These are phyloP conservation scores for Spilarctia lutea DNA, from an alignment of 2,888 invertebrate genomes.

Conservation along the genomic window DNA sequence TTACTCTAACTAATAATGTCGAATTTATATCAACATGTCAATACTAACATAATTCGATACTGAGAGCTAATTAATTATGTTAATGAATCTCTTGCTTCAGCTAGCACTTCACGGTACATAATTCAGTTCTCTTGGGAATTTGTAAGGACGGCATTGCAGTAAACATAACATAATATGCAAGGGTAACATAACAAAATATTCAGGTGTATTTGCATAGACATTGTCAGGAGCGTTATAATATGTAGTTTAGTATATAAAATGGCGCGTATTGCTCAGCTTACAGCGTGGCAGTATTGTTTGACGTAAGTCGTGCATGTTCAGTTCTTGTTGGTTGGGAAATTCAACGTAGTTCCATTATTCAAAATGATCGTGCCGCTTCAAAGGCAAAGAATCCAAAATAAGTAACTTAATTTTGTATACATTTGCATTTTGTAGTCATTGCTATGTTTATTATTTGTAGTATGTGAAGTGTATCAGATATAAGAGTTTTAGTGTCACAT, in stretches of 20 bases:
- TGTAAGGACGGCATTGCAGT: conserved; percentile 63
- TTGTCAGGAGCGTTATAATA: conserved; percentile 57
- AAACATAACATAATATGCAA: conserved; percentile 61
- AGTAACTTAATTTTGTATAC: neutral
- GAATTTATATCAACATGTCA: conserved; percentile 19
- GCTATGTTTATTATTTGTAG: no score
- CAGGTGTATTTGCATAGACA: conserved; percentile 70
- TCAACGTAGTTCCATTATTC: no score
- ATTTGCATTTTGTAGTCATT: no score
- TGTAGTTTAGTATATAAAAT: conserved; percentile 57
- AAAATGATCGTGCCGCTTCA: neutral
- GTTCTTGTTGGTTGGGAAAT: no score
- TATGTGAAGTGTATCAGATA: no score
- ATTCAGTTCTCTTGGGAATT: conserved; percentile 45
- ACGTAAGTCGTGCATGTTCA: conserved; percentile 11
- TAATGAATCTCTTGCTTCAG: conserved; percentile 31
- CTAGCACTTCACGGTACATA: conserved; percentile 33
- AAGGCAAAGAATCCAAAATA: neutral
- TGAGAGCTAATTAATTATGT: conserved; percentile 37
- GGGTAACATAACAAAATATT: conserved; percentile 45
- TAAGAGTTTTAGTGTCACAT: neutral
- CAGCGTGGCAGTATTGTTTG: conserved; percentile 13
- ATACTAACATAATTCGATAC: conserved; percentile 23
- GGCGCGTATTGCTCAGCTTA: conserved; percentile 21
- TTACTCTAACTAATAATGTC: neutral